Conservation (phyloP, 2,113 vertebrate genomes). For the Pyrgilauda ruficollis region DNA sequence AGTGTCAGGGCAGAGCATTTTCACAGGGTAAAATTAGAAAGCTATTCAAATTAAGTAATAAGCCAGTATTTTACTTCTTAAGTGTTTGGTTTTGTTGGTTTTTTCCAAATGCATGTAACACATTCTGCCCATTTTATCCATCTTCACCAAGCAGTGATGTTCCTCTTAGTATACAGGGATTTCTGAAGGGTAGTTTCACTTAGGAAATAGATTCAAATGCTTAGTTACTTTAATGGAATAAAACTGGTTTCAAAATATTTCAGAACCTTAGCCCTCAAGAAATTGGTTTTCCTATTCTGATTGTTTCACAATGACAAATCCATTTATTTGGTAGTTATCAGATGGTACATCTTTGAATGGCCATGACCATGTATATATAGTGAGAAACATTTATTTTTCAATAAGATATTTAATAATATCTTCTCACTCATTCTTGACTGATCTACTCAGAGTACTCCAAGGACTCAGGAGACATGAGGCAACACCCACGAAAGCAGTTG, state of each 20-base stretch:
- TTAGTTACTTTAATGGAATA: background rate
- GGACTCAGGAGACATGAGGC: background rate
- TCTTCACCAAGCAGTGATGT: background rate
- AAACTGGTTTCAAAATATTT: background rate
- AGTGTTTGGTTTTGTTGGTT: background rate
- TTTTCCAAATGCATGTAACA: background rate
- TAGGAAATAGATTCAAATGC: background rate
- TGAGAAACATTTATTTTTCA: background rate
- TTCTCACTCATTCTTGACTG: background rate
- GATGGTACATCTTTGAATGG: background rate
- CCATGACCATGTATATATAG: background rate
- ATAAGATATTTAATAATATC: too few relatives aligned
- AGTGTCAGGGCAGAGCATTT: background rate
- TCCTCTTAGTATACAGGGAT: background rate
- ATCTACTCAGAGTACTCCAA: background rate
- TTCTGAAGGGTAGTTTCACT: background rate
- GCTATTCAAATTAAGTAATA: background rate
- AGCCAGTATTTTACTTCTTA: background rate
- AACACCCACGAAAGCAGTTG: accelerated
- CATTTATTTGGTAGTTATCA: background rate
- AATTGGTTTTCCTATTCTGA: background rate
- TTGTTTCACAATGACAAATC: background rate
- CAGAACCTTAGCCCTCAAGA: background rate
- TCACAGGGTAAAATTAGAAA: background rate
- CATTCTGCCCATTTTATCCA: background rate